Evolutionary conservation across 2,797 vertebrate species (phyloP).

Genomic region (Lepus oiostolus): DNA sequence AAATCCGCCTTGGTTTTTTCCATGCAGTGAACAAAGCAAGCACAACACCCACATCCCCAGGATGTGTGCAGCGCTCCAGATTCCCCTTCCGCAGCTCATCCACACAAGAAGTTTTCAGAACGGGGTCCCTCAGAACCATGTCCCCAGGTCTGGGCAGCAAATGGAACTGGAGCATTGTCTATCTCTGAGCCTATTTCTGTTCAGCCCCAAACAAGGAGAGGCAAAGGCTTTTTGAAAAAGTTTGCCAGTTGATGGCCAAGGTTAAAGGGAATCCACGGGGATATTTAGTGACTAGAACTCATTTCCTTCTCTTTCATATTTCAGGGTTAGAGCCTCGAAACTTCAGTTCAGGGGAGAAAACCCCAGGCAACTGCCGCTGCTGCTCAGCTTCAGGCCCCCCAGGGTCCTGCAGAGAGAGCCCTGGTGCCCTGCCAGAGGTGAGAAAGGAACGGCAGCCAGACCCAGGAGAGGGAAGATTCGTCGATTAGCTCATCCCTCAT

Average conservation of each 20-base stretch:
- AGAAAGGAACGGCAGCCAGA: neutral
- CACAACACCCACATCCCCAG: neutral
- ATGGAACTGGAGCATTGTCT: neutral
- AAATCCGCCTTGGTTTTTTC: neutral
- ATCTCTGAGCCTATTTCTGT: neutral
- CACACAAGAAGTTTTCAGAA: too few species aligned
- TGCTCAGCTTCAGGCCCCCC: neutral
- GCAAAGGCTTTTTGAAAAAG: neutral
- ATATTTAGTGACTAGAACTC: neutral
- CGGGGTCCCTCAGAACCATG: too few species aligned
- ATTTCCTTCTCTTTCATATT: neutral
- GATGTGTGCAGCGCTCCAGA: neutral
- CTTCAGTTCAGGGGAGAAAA: neutral
- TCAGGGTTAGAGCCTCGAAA: neutral
- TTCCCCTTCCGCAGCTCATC: neutral
- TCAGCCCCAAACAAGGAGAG: neutral
- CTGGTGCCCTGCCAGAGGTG: neutral
- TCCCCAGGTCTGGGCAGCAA: neutral
- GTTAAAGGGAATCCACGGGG: neutral
- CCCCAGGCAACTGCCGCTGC: neutral
- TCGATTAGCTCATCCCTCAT: neutral
- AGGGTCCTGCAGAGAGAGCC: neutral
- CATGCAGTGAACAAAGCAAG: neutral
- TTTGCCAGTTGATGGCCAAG: neutral
- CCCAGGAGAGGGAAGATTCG: neutral